A percentile compares a stretch with the other conserved stretches of the same genome.
Conservation (phyloP, 2,888 invertebrate genomes). For the Matsumyia berberina region DNA sequence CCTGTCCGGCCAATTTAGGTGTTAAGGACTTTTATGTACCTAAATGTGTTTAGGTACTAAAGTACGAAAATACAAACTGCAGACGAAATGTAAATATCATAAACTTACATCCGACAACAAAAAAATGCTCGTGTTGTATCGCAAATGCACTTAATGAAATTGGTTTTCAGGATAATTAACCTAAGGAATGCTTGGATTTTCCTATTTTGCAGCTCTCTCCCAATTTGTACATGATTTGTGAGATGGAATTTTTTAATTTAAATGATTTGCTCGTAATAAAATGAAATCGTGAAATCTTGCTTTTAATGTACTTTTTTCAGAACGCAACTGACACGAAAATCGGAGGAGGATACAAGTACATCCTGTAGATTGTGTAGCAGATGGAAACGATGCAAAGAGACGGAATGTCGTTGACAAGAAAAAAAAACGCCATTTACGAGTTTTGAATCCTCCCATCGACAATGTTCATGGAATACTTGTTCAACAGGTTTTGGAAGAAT, state of each 20-base stretch:
- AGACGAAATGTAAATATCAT: no score
- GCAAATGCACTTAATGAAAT: neutral
- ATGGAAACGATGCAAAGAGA: neutral
- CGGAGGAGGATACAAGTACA: neutral
- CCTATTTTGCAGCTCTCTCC: neutral
- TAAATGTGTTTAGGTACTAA: no score
- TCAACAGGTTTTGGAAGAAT: no score
- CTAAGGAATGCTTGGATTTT: neutral
- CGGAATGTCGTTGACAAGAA: no score
- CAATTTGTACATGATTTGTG: neutral
- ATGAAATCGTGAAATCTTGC: neutral
- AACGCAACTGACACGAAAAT: neutral
- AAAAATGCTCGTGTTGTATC: neutral
- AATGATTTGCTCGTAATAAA: neutral
- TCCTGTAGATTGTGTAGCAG: neutral
- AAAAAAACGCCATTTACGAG: no score
- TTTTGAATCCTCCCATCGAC: no score
- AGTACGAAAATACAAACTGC: no score
- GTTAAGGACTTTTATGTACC: no score
- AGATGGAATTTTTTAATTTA: neutral
- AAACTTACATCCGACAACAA: neutral
- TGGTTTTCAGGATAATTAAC: conserved; percentile 1
- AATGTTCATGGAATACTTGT: no score
- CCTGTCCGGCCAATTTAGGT: no score
- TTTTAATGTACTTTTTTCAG: neutral